A percentile compares a stretch with the other conserved stretches of the same genome.
phyloP scores from a whole-genome alignment of 2,113 vertebrate species.

The Riparia riparia region DNA sequence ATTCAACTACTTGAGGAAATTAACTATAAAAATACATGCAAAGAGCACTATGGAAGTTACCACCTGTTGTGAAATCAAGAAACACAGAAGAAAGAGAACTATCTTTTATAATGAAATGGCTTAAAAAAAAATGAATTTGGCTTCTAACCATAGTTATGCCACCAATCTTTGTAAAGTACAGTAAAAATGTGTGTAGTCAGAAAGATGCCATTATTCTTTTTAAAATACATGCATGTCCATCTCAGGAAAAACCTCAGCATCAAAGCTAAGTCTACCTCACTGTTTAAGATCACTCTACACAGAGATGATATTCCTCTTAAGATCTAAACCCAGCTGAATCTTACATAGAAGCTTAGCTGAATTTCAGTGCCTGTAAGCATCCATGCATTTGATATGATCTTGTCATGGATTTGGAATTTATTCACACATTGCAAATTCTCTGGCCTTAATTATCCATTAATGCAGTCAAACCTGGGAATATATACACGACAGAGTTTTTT shows the following conservation, averaged over 20 bases:
- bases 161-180: neutral
- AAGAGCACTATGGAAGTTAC: accelerated
- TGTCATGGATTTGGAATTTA: neutral
- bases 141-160: neutral
- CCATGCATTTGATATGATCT: neutral
- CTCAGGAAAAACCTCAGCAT: neutral
- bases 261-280: neutral
- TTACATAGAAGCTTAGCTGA: neutral
- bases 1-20: neutral
- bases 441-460: neutral
- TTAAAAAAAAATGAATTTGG: neutral
- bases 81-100: neutral
- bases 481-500: accelerated
- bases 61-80: neutral
- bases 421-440: neutral
- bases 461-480: neutral
- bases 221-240: neutral
- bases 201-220: neutral
- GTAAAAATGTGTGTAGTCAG: neutral
- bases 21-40: neutral
- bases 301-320: neutral
- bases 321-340: neutral
- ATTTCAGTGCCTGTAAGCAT: neutral
- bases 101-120: neutral
- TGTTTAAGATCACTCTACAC: neutral